phyloP scores from a whole-genome alignment of 2,797 vertebrate genomes.

The Phoxinus dragarum region DNA sequence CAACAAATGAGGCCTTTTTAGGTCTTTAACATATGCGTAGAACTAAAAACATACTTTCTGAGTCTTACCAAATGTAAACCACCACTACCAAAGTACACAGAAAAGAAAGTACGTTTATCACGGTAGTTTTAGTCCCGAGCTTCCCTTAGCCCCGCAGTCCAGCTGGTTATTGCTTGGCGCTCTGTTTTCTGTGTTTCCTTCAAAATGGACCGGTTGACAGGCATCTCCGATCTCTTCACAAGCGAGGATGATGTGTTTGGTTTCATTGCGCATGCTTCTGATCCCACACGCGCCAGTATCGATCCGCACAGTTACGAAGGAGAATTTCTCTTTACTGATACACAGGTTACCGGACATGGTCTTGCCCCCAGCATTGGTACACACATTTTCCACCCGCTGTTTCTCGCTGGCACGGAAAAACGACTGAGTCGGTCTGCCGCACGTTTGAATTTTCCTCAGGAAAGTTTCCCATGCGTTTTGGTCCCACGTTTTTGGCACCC shows the following conservation, averaged over 20 bases:
- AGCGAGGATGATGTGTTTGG: constrained; percentile 79
- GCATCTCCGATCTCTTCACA: constrained; percentile 72
- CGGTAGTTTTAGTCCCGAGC: background rate
- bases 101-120: constrained; percentile 1
- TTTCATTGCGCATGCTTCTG: constrained; percentile 65
- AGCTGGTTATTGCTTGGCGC: constrained; percentile 68
- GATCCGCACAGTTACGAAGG: constrained; percentile 77
- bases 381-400: constrained; percentile 72
- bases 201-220: constrained; percentile 80
- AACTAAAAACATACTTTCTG: background rate
- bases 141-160: constrained; percentile 62
- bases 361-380: constrained; percentile 69
- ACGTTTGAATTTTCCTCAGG: constrained; percentile 67
- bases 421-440: constrained; percentile 78
- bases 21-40: background rate
- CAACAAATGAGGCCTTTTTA: background rate
- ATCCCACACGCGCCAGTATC: constrained; percentile 70
- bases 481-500: constrained; percentile 59
- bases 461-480: constrained; percentile 70
- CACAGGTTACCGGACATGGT: constrained; percentile 71
- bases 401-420: constrained; percentile 70
- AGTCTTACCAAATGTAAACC: constrained; percentile 11
- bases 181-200: constrained; percentile 66
- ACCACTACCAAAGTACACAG: constrained; percentile 13
- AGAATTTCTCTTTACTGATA: constrained; percentile 75